Percentiles rank a stretch among this genome's conserved stretches.
phyloP scores from a whole-genome alignment of 1,140 invertebrate genomes.

The Homalodisca vitripennis region DNA sequence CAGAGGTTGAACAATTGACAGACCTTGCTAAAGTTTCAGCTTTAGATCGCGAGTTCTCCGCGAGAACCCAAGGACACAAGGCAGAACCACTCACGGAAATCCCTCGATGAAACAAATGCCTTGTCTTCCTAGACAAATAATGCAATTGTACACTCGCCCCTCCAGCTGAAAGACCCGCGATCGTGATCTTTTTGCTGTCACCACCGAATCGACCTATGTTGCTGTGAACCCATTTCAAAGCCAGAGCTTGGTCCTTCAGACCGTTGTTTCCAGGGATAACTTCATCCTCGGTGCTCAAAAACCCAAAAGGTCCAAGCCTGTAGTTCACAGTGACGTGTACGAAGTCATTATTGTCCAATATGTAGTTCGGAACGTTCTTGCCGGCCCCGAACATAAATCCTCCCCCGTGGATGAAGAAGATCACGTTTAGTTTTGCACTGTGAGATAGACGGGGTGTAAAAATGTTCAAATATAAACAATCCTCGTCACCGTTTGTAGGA shows the following conservation, averaged over 20 bases:
- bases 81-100: constrained; percentile 78
- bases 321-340: constrained; percentile 62
- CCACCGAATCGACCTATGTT: constrained; percentile 36
- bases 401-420: constrained; percentile 25
- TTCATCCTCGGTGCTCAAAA: constrained; percentile 36
- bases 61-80: constrained; percentile 67
- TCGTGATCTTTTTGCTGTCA: constrained; percentile 29
- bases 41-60: constrained; percentile 63
- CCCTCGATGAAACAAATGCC: constrained; percentile 53
- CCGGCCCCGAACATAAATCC: constrained; percentile 46
- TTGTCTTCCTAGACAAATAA: constrained; percentile 33
- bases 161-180: constrained; percentile 32
- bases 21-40: constrained; percentile 61
- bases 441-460: constrained; percentile 14
- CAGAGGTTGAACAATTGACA: constrained; percentile 65
- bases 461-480: constrained; percentile 30
- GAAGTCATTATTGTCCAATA: constrained; percentile 55
- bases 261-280: constrained; percentile 36
- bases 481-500: constrained; percentile 17
- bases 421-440: constrained; percentile 34
- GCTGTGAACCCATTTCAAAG: constrained; percentile 36
- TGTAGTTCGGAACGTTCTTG: constrained; percentile 47
- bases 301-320: constrained; percentile 52
- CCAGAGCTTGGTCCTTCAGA: constrained; percentile 36
- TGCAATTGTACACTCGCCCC: constrained; percentile 35